Conservation (phyloP, 2,888 invertebrate species). For the Ormyrus rosae region DNA sequence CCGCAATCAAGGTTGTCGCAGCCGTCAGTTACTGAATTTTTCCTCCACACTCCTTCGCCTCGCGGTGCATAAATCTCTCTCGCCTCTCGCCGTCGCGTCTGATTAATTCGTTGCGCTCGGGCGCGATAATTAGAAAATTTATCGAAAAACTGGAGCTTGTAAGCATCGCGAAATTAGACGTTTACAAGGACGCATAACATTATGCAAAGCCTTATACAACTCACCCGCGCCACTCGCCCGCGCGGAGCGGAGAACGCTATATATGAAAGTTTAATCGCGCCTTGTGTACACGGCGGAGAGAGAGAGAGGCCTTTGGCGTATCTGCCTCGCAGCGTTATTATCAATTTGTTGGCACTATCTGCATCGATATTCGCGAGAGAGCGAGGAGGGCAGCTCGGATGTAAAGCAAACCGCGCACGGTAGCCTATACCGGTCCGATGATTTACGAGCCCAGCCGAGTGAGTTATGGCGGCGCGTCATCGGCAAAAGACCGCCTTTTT, state of each 20-base stretch:
- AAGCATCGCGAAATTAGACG: conserved; percentile 29
- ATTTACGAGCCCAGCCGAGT: conserved; percentile 52
- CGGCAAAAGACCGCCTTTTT: background rate
- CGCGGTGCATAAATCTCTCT: conserved; percentile 5
- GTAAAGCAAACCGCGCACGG: conserved; percentile 56
- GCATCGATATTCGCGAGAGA: conserved; percentile 27
- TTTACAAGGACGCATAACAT: conserved; percentile 29
- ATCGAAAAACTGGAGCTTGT: conserved; percentile 31
- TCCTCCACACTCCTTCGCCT: no score
- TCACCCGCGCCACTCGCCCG: background rate
- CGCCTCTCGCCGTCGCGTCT: background rate
- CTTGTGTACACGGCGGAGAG: conserved; percentile 8
- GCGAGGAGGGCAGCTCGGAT: conserved; percentile 1
- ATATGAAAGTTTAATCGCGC: conserved; percentile 41
- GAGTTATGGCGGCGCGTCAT: conserved; percentile 51
- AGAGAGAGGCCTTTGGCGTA: background rate
- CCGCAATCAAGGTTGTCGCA: no score
- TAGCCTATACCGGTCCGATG: conserved; percentile 42
- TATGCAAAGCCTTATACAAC: conserved; percentile 34
- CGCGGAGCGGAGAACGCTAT: conserved; percentile 14
- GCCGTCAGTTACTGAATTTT: no score
- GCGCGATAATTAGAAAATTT: conserved; percentile 24
- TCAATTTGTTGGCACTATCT: conserved; percentile 37
- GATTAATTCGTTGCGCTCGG: conserved; percentile 24
- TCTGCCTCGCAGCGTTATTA: conserved; percentile 37